Evolutionary conservation across 2,888 invertebrate species (phyloP), one percentile per base, ranked within the genome.

Genomic region (Eupithecia subumbrata): DNA sequence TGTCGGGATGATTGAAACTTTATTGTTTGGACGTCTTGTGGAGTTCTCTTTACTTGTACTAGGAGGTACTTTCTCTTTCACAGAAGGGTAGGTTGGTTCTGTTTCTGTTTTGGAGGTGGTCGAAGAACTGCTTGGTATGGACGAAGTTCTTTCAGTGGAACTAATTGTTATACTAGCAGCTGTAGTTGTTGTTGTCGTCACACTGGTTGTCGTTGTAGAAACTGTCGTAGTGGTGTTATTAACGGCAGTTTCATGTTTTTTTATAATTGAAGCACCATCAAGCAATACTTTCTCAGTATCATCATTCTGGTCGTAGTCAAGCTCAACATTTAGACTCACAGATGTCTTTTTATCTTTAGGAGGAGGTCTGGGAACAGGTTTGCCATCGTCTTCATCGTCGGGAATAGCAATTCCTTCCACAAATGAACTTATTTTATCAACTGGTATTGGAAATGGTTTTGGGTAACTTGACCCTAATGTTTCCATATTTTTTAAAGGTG

Each of bases 371-470:
- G 90, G 91, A 48, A 94, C 85, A 48, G 94, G 94, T 79, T 90
- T 93, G 2, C 92, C 92, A 69, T 93, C 92, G 81, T 93, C 91
- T 56, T 88, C 89, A 79, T 90, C 87, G 56, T 84, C 81, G 37
- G 82, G 78, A 45, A 81, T 85, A 73, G 87, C 83, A 71, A 87
- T 77, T 14, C 84, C 88, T 86, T 94, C 92, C 56, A 94, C 90
- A 18, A 92, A 93, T 56, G 91, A 88, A 84, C 95, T 91, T 78
- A 97, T 96, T 92, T 96, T 96, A 84, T 96, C 96, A 14, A 97
- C 96, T 1, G 97, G 97, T 79, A 97, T 91, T 11, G 96, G 96
- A 88, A 96, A 96, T 14, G 96, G 96, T 84, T 96, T 96, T 0
- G 96, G 95, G 77, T 95, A 95, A 56, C 95, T 95, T 0, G 95